Evolutionary conservation across 2,888 invertebrate genomes (phyloP).

Genomic region (Rotaria sp.): DNA sequence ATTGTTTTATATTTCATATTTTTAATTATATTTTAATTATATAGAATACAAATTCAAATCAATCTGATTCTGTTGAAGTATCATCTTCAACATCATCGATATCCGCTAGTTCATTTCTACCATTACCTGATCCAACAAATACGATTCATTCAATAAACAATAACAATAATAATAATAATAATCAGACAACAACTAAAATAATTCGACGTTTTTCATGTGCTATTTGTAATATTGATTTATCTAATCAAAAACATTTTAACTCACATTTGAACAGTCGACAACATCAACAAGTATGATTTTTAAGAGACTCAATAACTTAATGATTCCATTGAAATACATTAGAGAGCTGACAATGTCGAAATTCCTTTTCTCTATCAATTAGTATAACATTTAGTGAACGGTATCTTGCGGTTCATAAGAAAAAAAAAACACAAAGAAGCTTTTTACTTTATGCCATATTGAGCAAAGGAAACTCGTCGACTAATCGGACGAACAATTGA

Average conservation of each 20-base stretch:
- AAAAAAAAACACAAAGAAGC: too few species aligned
- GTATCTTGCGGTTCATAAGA: too few species aligned
- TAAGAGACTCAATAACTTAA: not conserved
- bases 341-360: too few species aligned
- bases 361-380: too few species aligned
- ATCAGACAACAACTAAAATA: not conserved
- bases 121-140: not conserved
- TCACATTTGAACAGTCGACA: constrained; percentile 23
- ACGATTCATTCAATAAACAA: not conserved
- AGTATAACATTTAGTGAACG: too few species aligned
- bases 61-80: not conserved
- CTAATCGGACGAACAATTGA: too few species aligned
- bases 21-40: not conserved
- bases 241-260: constrained; percentile 13
- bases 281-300: constrained; percentile 6
- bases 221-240: not conserved
- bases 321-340: too few species aligned
- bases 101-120: not conserved
- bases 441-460: too few species aligned
- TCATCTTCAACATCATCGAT: not conserved
- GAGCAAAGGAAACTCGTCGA: too few species aligned
- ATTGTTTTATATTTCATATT: too few species aligned
- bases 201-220: constrained; percentile 9
- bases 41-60: not conserved
- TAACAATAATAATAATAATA: not conserved